phyloP scores from a whole-genome alignment of 2,888 invertebrate species.

The Diaprepes abbreviatus region DNA sequence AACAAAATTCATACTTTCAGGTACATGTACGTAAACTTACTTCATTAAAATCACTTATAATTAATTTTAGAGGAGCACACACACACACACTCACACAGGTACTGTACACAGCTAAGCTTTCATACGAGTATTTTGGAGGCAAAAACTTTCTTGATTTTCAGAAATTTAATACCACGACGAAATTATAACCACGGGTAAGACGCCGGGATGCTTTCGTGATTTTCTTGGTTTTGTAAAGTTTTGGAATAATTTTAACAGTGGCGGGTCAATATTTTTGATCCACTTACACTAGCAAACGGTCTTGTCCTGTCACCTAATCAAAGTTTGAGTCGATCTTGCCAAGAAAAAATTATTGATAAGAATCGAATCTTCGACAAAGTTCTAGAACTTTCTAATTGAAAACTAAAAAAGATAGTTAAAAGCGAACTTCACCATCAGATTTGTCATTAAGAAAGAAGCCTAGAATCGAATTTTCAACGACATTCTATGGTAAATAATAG shows the following conservation, averaged over 20 bases:
- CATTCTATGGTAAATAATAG: too few relatives aligned
- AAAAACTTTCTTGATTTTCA: conserved; percentile 36
- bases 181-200: conserved; percentile 14
- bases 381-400: too few relatives aligned
- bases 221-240: conserved; percentile 18
- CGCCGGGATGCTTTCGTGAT: conserved; percentile 5
- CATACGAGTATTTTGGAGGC: conserved; percentile 12
- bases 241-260: conserved; percentile 5
- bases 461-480: too few relatives aligned
- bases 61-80: conserved; percentile 23
- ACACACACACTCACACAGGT: not conserved
- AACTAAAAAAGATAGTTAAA: too few relatives aligned
- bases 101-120: not conserved
- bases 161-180: conserved; percentile 34
- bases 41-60: conserved; percentile 27
- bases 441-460: too few relatives aligned
- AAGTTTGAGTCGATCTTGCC: too few relatives aligned
- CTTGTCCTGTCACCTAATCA: too few relatives aligned
- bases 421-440: too few relatives aligned
- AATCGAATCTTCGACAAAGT: too few relatives aligned
- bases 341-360: too few relatives aligned
- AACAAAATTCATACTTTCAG: conserved; percentile 12
- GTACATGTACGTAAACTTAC: conserved; percentile 18
- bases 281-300: too few relatives aligned
- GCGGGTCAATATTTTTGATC: conserved; percentile 5